Base-by-base conservation (phyloP, 2,797 vertebrate genomes). In the Fistularia tabacaria region DNA sequence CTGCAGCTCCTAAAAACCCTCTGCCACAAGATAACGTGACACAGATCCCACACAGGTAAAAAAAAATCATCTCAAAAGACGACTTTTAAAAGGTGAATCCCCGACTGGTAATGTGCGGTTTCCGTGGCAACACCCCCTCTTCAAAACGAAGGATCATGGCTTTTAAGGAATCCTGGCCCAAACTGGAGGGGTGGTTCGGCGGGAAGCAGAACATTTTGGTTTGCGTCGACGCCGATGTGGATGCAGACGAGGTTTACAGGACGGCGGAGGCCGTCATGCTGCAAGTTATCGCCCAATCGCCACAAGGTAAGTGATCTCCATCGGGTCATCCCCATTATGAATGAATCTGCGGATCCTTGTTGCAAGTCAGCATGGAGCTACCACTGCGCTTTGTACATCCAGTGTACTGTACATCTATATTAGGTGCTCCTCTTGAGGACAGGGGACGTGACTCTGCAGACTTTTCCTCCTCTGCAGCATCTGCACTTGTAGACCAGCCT, bases 161-260 rank as follows among this genome's bases (percentile, higher is more conserved):
- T 10, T 99, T 99, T 78, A 85, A 91, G 37, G 89, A 95, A 7
- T 82, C 84, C 0, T 98, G 95, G 95, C 84, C 91, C 48, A 74
- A 81, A 59, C 81, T 99, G 50, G 90, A 97, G 74, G 79, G 86
- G 37, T 98, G 94, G 95, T 96, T 93, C 84, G 90, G 87, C 62
- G 74, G 54, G 25, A 79, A 77, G 64, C 90, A 92, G 61, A 89
- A 90, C 58, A 90, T 93, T 85, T 80, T 99, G 57, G 85, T 91
- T 50, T 89, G 80, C 73, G 62, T 97, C 46, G 86, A 91, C 66
- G 95, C 93, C 13, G 92, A 94, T 64, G 62, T 76, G 56, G 88
- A 92, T 0, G 77, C 92, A 65, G 75, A 75, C 3, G 51, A 83
- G 7, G 36, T 98, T 60, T 87, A 77, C 10, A 83, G 79, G 61